Conservation (phyloP, 2,888 invertebrate species). For the Aleiodes alternator region DNA sequence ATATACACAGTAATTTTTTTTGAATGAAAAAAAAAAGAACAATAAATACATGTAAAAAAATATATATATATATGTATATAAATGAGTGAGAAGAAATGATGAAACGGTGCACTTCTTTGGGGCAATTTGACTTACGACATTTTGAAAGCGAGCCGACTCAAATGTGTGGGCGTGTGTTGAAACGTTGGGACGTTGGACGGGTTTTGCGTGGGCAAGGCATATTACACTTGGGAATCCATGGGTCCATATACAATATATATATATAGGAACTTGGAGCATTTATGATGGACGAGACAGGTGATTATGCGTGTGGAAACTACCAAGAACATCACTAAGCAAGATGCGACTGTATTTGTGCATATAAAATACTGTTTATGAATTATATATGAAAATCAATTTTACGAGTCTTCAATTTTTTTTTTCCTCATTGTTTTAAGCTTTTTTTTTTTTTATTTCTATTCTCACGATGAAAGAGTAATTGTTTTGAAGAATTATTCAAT, state of each 20-base stretch:
- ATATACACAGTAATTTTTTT: slow-evolving; percentile 4
- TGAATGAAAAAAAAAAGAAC: background rate
- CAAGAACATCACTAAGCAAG: slow-evolving; percentile 53
- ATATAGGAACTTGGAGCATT: slow-evolving; percentile 52
- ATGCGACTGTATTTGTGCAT: slow-evolving; percentile 28
- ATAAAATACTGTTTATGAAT: slow-evolving; percentile 21
- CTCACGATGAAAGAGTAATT: too few relatives aligned
- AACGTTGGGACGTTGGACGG: slow-evolving; percentile 72
- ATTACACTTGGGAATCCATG: slow-evolving; percentile 68
- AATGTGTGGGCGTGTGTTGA: slow-evolving; percentile 73
- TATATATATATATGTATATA: too few relatives aligned
- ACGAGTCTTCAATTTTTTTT: background rate
- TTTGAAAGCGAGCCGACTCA: slow-evolving; percentile 70
- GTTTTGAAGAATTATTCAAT: too few relatives aligned
- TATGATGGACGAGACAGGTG: slow-evolving; percentile 75
- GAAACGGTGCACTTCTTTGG: slow-evolving; percentile 64
- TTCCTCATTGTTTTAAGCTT: too few relatives aligned
- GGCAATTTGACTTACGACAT: slow-evolving; percentile 73
- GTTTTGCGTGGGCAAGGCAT: slow-evolving; percentile 71
- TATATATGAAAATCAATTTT: background rate
- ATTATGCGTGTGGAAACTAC: slow-evolving; percentile 72
- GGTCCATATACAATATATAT: slow-evolving; percentile 36
- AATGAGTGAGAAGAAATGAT: slow-evolving; percentile 59
- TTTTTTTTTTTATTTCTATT: too few relatives aligned
- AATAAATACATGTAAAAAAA: too few relatives aligned